These are phyloP conservation scores for Ridgeia piscesae DNA, from an alignment of 1,140 invertebrate species.

Conservation along the genomic window DNA sequence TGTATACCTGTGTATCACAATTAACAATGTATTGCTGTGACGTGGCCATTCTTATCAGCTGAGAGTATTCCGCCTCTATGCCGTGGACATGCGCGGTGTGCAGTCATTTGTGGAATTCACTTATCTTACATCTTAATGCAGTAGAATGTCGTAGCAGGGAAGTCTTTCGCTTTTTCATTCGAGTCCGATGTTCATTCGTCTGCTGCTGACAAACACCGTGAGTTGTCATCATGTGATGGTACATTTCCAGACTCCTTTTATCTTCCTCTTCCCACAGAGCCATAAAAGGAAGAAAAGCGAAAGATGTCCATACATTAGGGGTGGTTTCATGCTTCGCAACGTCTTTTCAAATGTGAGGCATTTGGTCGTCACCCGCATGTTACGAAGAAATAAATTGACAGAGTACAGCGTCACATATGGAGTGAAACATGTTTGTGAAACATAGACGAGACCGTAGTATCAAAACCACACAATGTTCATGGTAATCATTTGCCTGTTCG, in stretches of 20 bases:
- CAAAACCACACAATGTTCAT: too few species aligned
- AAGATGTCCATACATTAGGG: background rate
- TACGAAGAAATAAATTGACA: too few species aligned
- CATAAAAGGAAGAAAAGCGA: background rate
- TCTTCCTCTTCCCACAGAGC: background rate
- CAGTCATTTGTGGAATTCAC: too few species aligned
- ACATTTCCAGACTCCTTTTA: background rate
- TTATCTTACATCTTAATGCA: background rate
- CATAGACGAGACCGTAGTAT: too few species aligned
- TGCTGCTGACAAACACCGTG: background rate
- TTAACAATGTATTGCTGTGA: background rate
- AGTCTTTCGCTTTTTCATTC: background rate
- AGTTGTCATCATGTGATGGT: background rate
- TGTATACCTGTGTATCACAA: background rate
- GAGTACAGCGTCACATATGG: too few species aligned
- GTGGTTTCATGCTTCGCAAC: background rate
- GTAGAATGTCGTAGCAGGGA: background rate
- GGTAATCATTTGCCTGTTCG: too few species aligned
- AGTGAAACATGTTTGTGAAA: too few species aligned
- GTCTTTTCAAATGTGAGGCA: background rate
- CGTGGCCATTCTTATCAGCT: background rate
- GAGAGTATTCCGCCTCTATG: too few species aligned
- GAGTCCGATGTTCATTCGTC: background rate
- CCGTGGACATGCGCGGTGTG: background rate
- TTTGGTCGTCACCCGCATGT: too few species aligned